Percentiles rank a stretch among this genome's conserved stretches.
Evolutionary conservation across 2,113 vertebrate species (phyloP).

Genomic region (Uropsilus gracilis): DNA sequence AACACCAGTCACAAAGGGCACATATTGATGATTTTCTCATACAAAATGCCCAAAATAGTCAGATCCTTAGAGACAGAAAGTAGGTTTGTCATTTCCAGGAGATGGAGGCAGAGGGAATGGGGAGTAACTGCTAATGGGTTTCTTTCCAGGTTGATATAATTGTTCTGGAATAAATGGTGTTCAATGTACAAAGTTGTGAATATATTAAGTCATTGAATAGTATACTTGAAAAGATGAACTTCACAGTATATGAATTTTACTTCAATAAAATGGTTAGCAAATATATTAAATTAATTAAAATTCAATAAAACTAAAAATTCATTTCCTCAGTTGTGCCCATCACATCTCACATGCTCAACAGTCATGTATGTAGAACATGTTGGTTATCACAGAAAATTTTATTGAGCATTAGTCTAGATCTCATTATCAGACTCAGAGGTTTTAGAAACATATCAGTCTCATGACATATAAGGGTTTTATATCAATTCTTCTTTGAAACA

Average conservation of each 20-base stretch:
- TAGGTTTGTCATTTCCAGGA: not conserved
- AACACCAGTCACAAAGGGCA: not conserved
- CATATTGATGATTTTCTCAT: not conserved
- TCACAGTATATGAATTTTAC: not conserved
- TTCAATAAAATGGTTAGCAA: constrained; percentile 11
- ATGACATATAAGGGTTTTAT: not conserved
- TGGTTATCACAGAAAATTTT: not conserved
- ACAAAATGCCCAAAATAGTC: not conserved
- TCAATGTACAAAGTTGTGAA: not conserved
- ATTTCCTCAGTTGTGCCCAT: not conserved
- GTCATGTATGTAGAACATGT: not conserved
- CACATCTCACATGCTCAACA: not conserved
- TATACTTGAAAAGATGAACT: not conserved
- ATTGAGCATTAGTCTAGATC: not conserved
- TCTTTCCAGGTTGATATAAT: not conserved
- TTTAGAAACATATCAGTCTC: not conserved
- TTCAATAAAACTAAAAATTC: not conserved
- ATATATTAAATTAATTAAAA: not conserved
- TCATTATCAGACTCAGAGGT: not conserved
- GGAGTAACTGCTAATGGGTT: not conserved
- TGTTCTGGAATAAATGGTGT: constrained; percentile 12
- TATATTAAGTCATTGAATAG: not conserved
- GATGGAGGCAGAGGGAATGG: not conserved
- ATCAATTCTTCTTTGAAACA: not conserved
- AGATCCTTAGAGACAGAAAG: not conserved